Conservation (phyloP, 35 echinoderm and acorn worm species). For the Acanthaster planci region DNA sequence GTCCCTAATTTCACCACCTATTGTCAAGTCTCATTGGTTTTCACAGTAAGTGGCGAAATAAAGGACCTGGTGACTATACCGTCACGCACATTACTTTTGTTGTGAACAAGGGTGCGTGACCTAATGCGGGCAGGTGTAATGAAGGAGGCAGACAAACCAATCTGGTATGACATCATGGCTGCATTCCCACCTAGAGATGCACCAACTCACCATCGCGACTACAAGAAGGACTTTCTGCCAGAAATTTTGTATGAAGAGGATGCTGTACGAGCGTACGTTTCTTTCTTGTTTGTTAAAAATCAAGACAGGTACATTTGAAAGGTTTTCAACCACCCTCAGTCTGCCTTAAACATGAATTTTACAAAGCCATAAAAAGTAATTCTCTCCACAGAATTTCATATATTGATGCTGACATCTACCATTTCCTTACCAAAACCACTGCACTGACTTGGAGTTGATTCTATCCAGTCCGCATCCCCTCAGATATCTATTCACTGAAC, state of each 20-base stretch:
- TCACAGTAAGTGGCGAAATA: too few relatives aligned
- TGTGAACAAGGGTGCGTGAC: slow-evolving; percentile 84
- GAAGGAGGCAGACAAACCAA: slow-evolving; percentile 77
- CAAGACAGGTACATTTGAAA: neutral
- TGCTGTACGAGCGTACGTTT: slow-evolving; percentile 67
- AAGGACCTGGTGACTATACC: too few relatives aligned
- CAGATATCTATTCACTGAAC: too few relatives aligned
- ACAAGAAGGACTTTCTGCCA: slow-evolving; percentile 32
- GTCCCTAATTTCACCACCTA: too few relatives aligned
- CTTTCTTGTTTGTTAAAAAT: neutral
- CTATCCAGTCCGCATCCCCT: too few relatives aligned
- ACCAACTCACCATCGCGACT: slow-evolving; percentile 50
- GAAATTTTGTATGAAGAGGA: slow-evolving; percentile 81
- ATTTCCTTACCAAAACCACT: too few relatives aligned
- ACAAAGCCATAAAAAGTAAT: neutral
- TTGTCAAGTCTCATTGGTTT: too few relatives aligned
- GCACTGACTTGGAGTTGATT: too few relatives aligned
- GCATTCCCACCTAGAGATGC: slow-evolving; percentile 73
- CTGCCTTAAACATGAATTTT: neutral
- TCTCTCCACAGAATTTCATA: neutral
- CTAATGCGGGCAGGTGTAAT: slow-evolving; percentile 89
- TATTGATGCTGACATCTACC: too few relatives aligned
- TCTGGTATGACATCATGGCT: slow-evolving; percentile 89
- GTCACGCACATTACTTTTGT: too few relatives aligned
- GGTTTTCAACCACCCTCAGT: neutral